Base-by-base conservation (phyloP, 2,888 invertebrate species). In the Scaptodrosophila latifasciaeformis region DNA sequence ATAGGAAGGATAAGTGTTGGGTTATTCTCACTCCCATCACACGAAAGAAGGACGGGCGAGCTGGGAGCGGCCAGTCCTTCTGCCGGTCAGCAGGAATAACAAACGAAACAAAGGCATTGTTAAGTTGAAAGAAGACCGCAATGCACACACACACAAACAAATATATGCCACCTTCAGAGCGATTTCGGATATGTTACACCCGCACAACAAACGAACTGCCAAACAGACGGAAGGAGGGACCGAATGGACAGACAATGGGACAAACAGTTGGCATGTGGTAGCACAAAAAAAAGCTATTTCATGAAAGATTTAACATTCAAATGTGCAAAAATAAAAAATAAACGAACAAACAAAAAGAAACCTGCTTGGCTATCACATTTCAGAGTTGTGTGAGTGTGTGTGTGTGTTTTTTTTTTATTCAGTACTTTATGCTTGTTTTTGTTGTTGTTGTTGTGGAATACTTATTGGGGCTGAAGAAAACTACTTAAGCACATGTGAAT, bases 271-370 rank as follows among this genome's bases (percentile, higher is more conserved):
- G 30, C n/a, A n/a, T n/a, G n/a, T 21, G 27, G 44, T 30, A 43
- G 44, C 44, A 52, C 39, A 50, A 44, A 40, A 67, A 65, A 64
- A 65, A 68, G 64, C 62, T 60, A 81, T 84, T 85, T 85, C 78
- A 84, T 85, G 81, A 82, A 82, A 85, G 82, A 85, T 85, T 85
- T 85, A 85, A 82, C 84, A 84, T 85, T 84, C 76, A 84, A 85
- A 84, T 82, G 82, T 71, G 83, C 72, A 71, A 63, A 65, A 75
- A 64, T 69, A 65, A 54, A 35, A n/a, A n/a, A n/a, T n/a, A n/a
- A n/a, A n/a, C n/a, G n/a, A n/a, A n/a, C n/a, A n/a, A n/a, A n/a
- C n/a, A n/a, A n/a, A n/a, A n/a, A n/a, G n/a, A n/a, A n/a, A n/a
- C n/a, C n/a, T n/a, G n/a, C n/a, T n/a, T n/a, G n/a, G n/a, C n/a